phyloP scores from a whole-genome alignment of 1,140 invertebrate species.

The Magallana angulata region DNA sequence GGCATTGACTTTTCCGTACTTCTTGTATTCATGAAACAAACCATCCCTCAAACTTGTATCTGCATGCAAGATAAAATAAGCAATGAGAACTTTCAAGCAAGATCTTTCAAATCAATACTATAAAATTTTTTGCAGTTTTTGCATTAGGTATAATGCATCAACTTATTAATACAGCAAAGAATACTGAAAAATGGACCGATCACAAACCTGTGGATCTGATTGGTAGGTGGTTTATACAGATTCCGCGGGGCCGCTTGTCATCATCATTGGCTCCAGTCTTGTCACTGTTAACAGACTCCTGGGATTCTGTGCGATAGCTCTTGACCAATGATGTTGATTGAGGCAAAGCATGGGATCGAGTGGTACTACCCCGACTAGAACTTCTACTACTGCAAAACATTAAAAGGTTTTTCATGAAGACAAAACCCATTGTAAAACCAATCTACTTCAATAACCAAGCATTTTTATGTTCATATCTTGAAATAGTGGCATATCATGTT shows the following conservation, averaged over 20 bases:
- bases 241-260: conserved; percentile 88
- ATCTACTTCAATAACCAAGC: no score
- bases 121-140: no score
- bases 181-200: no score
- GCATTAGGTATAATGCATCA: no score
- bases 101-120: no score
- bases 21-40: conserved; percentile 98
- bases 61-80: conserved; percentile 53
- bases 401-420: background rate
- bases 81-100: background rate
- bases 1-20: conserved; percentile 97
- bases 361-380: conserved; percentile 64
- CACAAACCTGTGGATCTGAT: conserved; percentile 87
- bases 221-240: conserved; percentile 94
- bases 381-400: conserved; percentile 54
- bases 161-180: no score
- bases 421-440: no score
- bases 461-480: no score
- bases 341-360: conserved; percentile 29
- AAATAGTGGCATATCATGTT: no score
- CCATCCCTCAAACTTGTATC: conserved; percentile 96
- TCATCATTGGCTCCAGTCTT: conserved; percentile 61
- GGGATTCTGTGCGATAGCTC: conserved; percentile 62
- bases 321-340: conserved; percentile 49
- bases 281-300: conserved; percentile 62